Conservation (phyloP, 2,797 vertebrate genomes). For the Eleutherodactylus coqui region DNA sequence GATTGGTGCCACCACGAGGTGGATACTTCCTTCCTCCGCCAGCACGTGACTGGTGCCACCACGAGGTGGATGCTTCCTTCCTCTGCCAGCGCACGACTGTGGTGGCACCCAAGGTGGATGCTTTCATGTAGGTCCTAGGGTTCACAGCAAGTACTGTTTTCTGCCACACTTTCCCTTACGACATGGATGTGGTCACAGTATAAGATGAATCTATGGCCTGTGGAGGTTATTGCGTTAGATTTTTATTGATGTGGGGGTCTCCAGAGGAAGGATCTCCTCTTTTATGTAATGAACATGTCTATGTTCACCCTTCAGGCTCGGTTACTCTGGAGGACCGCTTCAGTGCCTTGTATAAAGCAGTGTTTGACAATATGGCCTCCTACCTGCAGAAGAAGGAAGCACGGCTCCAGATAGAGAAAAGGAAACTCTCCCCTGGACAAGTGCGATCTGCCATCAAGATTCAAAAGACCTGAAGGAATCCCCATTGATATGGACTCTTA, state of each 20-base stretch:
- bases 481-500: background rate
- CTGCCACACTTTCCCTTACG: too few relatives aligned
- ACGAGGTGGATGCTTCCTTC: background rate
- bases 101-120: background rate
- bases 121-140: background rate
- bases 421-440: background rate
- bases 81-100: background rate
- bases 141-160: background rate
- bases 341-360: slow-evolving; percentile 18
- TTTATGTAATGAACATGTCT: background rate
- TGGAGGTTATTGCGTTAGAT: too few relatives aligned
- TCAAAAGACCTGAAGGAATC: slow-evolving; percentile 23
- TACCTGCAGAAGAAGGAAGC: slow-evolving; percentile 53
- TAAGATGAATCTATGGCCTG: too few relatives aligned
- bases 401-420: slow-evolving; percentile 38
- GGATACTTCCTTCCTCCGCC: background rate
- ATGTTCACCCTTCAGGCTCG: background rate
- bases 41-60: background rate
- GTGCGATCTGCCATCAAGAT: background rate
- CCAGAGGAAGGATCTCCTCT: background rate
- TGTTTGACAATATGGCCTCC: slow-evolving; percentile 53
- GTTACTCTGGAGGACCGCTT: background rate
- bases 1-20: background rate
- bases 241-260: too few relatives aligned
- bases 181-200: too few relatives aligned